phyloP scores from a whole-genome alignment of 1,140 invertebrate species.

The Pogonognathellus flavescens region DNA sequence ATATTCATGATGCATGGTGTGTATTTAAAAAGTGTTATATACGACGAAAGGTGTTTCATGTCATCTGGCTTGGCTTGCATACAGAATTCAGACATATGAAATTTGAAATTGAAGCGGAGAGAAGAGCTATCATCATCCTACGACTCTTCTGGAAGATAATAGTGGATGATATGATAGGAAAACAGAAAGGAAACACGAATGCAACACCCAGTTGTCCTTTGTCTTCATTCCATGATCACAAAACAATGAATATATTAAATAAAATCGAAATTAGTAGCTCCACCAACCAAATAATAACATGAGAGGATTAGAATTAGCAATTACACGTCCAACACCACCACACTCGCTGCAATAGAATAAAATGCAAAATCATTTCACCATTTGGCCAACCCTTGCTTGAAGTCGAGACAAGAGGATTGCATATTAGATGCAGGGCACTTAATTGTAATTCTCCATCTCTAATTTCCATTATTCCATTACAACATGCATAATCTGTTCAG shows the following conservation, averaged over 20 bases:
- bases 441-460: background rate
- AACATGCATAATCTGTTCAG: too few species aligned
- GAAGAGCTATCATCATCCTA: background rate
- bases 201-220: conserved; percentile 43
- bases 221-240: conserved; percentile 31
- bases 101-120: too few species aligned
- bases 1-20: too few species aligned
- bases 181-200: background rate
- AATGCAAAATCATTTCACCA: conserved; percentile 8
- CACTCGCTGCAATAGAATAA: background rate
- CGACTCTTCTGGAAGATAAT: background rate
- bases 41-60: too few species aligned
- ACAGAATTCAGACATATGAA: too few species aligned
- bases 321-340: background rate
- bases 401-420: background rate
- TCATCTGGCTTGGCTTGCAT: too few species aligned
- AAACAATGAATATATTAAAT: conserved; percentile 44
- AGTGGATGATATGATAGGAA: conserved; percentile 20
- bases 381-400: background rate
- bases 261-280: conserved; percentile 31
- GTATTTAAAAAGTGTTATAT: too few species aligned
- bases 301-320: background rate
- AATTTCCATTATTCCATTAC: too few species aligned
- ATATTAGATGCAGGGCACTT: background rate
- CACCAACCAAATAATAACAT: conserved; percentile 20